phyloP scores from a whole-genome alignment of 37 sponge, comb jelly and placozoan genomes.

The Eunapius fragilis region DNA sequence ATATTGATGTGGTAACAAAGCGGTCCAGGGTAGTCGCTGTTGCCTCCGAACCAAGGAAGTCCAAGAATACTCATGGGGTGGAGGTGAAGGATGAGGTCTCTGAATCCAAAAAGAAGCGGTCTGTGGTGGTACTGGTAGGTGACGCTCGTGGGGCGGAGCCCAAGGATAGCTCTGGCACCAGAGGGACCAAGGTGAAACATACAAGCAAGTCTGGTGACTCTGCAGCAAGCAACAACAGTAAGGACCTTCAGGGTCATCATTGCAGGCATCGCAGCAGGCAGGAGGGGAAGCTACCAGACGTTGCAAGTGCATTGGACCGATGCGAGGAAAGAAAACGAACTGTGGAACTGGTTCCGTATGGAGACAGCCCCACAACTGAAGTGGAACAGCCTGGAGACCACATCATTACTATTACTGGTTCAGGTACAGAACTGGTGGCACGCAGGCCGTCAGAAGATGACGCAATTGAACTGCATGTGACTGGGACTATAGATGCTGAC shows the following conservation, averaged over 20 bases:
- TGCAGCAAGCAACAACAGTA: not conserved
- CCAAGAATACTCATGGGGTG: not conserved
- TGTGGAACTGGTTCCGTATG: conserved; percentile 15
- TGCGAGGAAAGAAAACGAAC: not conserved
- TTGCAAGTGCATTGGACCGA: not conserved
- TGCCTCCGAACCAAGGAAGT: not conserved
- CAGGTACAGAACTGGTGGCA: not conserved
- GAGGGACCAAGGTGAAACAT: not conserved
- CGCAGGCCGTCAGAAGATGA: conserved; percentile 4
- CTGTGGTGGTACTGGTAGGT: not conserved
- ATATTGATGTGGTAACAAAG: too few relatives aligned
- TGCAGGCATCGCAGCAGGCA: not conserved
- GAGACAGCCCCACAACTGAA: conserved; percentile 25
- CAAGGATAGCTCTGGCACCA: too few relatives aligned
- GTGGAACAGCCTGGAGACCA: conserved; percentile 1
- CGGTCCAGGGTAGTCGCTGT: not conserved
- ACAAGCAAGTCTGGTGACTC: not conserved
- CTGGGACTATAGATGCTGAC: conserved; percentile 13
- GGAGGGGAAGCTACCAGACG: not conserved
- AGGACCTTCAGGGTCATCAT: not conserved
- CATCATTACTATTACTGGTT: not conserved
- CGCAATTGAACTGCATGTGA: not conserved
- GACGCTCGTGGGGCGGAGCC: not conserved
- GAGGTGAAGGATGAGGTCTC: not conserved
- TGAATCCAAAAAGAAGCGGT: not conserved